Percentiles rank a stretch among this genome's conserved stretches.
Conservation (phyloP, 2,113 vertebrate species). For the Paralichthys olivaceus region DNA sequence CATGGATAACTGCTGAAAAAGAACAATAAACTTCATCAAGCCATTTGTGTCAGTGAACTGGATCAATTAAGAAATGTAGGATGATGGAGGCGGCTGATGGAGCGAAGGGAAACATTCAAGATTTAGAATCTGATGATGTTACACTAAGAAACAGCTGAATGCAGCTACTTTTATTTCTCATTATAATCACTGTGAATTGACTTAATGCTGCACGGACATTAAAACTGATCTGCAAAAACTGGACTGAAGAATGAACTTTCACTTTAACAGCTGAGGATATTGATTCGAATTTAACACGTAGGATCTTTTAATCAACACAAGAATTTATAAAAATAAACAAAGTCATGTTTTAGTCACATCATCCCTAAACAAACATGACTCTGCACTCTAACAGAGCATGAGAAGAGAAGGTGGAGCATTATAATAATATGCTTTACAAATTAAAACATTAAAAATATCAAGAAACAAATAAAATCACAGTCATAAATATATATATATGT, state of each 20-base stretch:
- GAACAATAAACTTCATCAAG: slow-evolving; percentile 80
- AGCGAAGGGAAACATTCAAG: not conserved
- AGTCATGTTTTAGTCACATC: too few relatives aligned
- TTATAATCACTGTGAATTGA: slow-evolving; percentile 49
- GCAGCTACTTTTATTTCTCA: not conserved
- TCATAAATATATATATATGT: too few relatives aligned
- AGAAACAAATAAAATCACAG: too few relatives aligned
- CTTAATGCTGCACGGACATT: slow-evolving; percentile 48
- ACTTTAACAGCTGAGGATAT: not conserved
- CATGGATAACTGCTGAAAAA: slow-evolving; percentile 86
- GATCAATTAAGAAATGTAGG: slow-evolving; percentile 3
- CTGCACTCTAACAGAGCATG: too few relatives aligned
- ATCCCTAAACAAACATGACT: too few relatives aligned
- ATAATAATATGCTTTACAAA: too few relatives aligned
- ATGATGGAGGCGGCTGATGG: not conserved
- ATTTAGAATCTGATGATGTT: slow-evolving; percentile 8
- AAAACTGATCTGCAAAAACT: slow-evolving; percentile 47
- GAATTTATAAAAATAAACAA: too few relatives aligned
- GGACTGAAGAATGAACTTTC: not conserved
- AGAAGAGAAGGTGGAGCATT: too few relatives aligned
- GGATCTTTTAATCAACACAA: too few relatives aligned
- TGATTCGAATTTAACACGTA: too few relatives aligned
- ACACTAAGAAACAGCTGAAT: not conserved
- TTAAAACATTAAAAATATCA: too few relatives aligned
- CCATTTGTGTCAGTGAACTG: slow-evolving; percentile 55